Base-by-base conservation (phyloP, 1,140 invertebrate species). In the Drosophila miranda region DNA sequence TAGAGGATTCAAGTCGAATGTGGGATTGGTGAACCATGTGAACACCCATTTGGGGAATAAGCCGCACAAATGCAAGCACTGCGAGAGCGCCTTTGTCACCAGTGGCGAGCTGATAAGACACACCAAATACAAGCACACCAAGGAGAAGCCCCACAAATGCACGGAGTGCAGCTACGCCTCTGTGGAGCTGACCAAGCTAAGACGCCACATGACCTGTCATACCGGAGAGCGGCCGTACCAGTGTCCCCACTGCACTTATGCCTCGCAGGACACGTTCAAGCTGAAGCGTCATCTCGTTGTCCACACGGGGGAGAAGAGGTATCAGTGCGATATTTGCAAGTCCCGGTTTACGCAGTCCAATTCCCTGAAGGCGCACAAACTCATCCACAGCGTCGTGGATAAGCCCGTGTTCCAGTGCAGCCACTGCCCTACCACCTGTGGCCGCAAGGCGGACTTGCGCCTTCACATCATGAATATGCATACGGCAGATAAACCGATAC, bases 381-480 rank as follows among this genome's bases (percentile, higher is more conserved):
- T 99, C 16, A 99, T 98, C 59, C 98, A 99, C 88, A 97, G 97
- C 87, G 95, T 95, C 54, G 94, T 97, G 1, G 96, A 98, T 78
- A 99, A 99, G 89, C 98, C 98, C 1, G 94, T 99, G 42, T 99
- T 97, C 91, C 95, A 98, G 66, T 99, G 98, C 91, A 96, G 97
- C 80, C 92, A 98, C 6, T 99, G 98, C 92, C 98, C 98, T 11
- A 97, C 98, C 0, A 99, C 98, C 3, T 99, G 98, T 91, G 98
- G 98, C 0, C 94, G 98, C 21, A 99, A 99, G 93, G 99, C 98
- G 0, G 98, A 99, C 92, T 93, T 99, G 34, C 94, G 98, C 74
- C 98, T 99, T 76, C 98, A 99, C 90, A 96, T 99, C 44, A 97
- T 98, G 91, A 99, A 99, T 91, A 93, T 99, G 51, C 98, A 99